Evolutionary conservation across 2,113 vertebrate genomes (phyloP), one percentile per base, ranked within the genome.

Genomic region (Stictonetta naevosa): DNA sequence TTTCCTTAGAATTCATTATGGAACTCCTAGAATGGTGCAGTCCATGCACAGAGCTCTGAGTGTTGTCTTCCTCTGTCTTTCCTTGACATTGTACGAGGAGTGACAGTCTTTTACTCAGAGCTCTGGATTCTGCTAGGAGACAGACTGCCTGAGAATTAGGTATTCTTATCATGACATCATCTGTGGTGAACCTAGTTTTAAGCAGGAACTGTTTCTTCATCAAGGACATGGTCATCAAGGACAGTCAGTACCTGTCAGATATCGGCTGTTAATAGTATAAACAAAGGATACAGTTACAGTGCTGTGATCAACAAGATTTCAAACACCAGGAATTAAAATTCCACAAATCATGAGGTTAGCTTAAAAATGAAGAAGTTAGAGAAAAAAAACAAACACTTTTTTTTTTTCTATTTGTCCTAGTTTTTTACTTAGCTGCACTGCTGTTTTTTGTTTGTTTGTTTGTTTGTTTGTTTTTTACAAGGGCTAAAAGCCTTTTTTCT

Each of bases 161-260:
- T 88, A 88, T 90, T 94, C 91, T 81, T 74, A 29, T 28, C 0
- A 0, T 77, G 72, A 25, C 38, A 40, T 77, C 19, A 20, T 69
- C 46, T 83, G n/a, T 42, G n/a, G n/a, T 38, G 59, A 77, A 46
- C n/a, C 36, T 52, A 15, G 58, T 68, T 91, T 84, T 44, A 55
- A 71, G 68, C n/a, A 63, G n/a, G 50, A 88, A 88, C 60, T 0
- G 12, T 86, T 92, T 93, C 63, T 86, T 92, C 82, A 90, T 31
- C 85, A 94, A 96, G 94, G 94, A 90, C 92, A 81, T 28, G 10
- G 46, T 48, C 46, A 88, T 75, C 92, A 25, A 50, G 50, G 50
- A 50, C 50, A 22, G 50, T 52, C 50, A 81, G 55, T 50, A 71
- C 28, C 78, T 91, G 40, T 40, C 40, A 40, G 40, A 31, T 92